A percentile compares a stretch with the other conserved stretches of the same genome.
Evolutionary conservation across 2,113 vertebrate genomes (phyloP).

Genomic region (Sus scrofa): DNA sequence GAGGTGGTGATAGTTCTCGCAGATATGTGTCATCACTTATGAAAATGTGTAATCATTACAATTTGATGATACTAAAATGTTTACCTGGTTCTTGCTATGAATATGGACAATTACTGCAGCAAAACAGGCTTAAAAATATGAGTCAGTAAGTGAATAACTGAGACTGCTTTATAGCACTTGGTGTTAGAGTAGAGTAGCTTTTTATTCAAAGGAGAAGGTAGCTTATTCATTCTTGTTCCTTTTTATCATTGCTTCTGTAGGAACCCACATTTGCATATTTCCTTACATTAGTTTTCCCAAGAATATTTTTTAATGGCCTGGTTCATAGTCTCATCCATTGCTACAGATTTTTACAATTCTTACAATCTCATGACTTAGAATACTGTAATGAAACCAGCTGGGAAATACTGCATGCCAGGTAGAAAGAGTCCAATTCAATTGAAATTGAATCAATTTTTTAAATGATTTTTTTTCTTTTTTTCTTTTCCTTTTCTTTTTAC

Average conservation of each 20-base stretch:
- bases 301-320: conserved; percentile 24
- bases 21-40: conserved; percentile 49
- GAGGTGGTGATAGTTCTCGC: conserved; percentile 45
- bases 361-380: neutral
- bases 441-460: conserved; percentile 2
- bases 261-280: conserved; percentile 3
- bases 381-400: neutral
- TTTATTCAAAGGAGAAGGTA: neutral
- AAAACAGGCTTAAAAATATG: neutral
- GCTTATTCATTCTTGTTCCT: neutral
- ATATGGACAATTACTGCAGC: conserved; percentile 21
- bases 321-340: neutral
- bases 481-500: neutral
- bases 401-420: neutral
- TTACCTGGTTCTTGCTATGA: conserved; percentile 59
- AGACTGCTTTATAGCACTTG: neutral
- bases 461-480: neutral
- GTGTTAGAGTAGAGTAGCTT: neutral
- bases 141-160: conserved; percentile 14
- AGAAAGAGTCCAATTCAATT: neutral
- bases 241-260: neutral
- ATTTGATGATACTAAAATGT: conserved; percentile 49
- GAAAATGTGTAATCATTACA: conserved; percentile 60
- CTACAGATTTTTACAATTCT: conserved; percentile 30
- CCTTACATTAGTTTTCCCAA: conserved; percentile 7